Conservation (phyloP, 2,888 invertebrate species). For the Psococerastis gibbosa region DNA sequence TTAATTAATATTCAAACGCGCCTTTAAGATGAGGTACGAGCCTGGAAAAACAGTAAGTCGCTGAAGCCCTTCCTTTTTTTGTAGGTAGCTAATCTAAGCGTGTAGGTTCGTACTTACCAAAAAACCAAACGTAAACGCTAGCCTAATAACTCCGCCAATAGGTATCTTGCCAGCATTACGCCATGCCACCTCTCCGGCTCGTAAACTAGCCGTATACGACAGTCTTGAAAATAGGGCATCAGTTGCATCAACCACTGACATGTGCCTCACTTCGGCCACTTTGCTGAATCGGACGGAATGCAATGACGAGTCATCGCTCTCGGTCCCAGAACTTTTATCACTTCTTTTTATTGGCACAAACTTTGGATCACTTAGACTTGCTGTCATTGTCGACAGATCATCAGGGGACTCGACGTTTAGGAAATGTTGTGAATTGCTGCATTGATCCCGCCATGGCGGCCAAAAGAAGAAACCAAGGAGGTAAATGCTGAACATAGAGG, state of each 20-base stretch:
- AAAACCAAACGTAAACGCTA: constrained; percentile 69
- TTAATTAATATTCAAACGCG: neutral
- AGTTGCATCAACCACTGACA: constrained; percentile 78
- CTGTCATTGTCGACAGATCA: constrained; percentile 52
- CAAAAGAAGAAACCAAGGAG: constrained; percentile 73
- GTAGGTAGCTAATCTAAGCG: neutral
- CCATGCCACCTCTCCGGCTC: constrained; percentile 60
- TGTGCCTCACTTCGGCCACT: constrained; percentile 72
- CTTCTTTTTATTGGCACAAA: constrained; percentile 75
- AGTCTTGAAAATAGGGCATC: constrained; percentile 82
- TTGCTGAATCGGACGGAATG: constrained; percentile 75
- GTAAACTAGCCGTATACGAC: constrained; percentile 81
- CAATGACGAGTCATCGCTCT: constrained; percentile 69
- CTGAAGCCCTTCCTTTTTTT: no score
- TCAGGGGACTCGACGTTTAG: constrained; percentile 57
- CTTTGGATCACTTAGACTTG: constrained; percentile 65
- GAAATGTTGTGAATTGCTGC: constrained; percentile 37
- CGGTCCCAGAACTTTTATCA: constrained; percentile 49
- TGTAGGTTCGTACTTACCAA: constrained; percentile 46
- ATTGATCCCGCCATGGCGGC: constrained; percentile 78
- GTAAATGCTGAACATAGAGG: constrained; percentile 84
- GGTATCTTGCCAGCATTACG: constrained; percentile 58
- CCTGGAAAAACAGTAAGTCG: no score
- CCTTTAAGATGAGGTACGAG: no score
- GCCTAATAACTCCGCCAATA: constrained; percentile 49